Conservation (phyloP, 1,140 invertebrate genomes). For the Drosophila guanche region DNA sequence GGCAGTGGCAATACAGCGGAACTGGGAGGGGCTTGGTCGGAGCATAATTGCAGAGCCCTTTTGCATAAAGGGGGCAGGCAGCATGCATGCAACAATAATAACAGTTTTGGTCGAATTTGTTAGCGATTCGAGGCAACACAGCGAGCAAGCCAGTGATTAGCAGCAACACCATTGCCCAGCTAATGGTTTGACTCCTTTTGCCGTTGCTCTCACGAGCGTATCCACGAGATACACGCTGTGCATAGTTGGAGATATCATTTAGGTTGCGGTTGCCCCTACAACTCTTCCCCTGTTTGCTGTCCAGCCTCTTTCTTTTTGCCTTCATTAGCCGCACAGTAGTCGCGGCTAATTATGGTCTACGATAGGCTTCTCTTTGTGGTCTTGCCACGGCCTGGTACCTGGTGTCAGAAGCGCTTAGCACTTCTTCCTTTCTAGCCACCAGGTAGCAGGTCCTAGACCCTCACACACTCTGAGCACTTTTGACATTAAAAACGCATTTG, state of each 20-base stretch:
- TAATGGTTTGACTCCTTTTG: constrained; percentile 30
- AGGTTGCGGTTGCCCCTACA: constrained; percentile 7
- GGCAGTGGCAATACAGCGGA: constrained; percentile 1
- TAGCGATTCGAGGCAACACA: constrained; percentile 8
- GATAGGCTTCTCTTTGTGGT: constrained; percentile 17
- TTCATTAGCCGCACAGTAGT: constrained; percentile 65
- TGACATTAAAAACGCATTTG: constrained; percentile 54
- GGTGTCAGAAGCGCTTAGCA: constrained; percentile 37
- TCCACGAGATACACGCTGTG: constrained; percentile 14
- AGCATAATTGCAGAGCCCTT: constrained; percentile 66
- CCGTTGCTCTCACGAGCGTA: constrained; percentile 20
- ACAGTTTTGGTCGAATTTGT: constrained; percentile 62
- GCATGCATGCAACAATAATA: constrained; percentile 47
- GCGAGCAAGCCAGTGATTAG: constrained; percentile 58
- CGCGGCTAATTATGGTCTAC: constrained; percentile 49
- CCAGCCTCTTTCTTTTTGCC: constrained; percentile 22
- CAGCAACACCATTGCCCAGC: constrained; percentile 62
- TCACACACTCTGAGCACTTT: constrained; percentile 6
- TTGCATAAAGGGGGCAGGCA: constrained; percentile 41
- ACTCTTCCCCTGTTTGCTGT: no score
- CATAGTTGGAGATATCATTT: constrained; percentile 18
- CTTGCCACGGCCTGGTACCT: constrained; percentile 17
- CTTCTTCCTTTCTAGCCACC: constrained; percentile 19
- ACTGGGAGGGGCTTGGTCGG: constrained; percentile 2
- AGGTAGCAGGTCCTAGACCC: constrained; percentile 20